phyloP scores from a whole-genome alignment of 2,113 vertebrate genomes.

The Phocoena sinus region DNA sequence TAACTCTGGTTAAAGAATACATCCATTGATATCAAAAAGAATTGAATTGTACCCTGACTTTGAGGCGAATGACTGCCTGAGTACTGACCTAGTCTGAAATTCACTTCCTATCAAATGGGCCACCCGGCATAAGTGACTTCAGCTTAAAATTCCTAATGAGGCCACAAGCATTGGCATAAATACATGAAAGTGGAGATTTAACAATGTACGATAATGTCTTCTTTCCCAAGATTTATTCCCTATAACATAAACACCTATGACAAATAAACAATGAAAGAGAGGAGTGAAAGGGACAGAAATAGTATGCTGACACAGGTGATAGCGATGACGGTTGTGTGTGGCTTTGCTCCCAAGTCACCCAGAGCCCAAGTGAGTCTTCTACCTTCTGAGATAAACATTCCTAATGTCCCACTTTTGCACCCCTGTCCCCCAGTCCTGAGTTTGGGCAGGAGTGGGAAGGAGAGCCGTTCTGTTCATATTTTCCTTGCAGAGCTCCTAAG shows the following conservation, averaged over 20 bases:
- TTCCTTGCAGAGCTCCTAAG: background rate
- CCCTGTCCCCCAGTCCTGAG: background rate
- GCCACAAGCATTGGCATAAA: background rate
- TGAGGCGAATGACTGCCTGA: background rate
- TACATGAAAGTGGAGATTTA: conserved; percentile 1
- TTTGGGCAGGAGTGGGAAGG: background rate
- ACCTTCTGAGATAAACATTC: background rate
- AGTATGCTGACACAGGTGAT: background rate
- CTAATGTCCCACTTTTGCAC: background rate
- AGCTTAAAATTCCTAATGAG: background rate
- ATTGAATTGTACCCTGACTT: background rate
- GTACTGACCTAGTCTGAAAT: background rate
- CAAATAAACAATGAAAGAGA: background rate
- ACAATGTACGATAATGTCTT: background rate
- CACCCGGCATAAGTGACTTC: background rate
- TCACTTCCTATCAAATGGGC: background rate
- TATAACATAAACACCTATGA: background rate
- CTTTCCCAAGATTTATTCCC: background rate
- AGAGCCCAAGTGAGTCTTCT: background rate
- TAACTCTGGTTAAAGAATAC: conserved; percentile 29
- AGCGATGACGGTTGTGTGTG: background rate
- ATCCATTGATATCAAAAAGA: background rate
- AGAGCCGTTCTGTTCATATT: background rate
- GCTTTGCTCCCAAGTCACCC: background rate
- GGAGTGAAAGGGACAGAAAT: background rate